Evolutionary conservation across 2,888 invertebrate genomes (phyloP).

Genomic region (Crioceris asparagi): DNA sequence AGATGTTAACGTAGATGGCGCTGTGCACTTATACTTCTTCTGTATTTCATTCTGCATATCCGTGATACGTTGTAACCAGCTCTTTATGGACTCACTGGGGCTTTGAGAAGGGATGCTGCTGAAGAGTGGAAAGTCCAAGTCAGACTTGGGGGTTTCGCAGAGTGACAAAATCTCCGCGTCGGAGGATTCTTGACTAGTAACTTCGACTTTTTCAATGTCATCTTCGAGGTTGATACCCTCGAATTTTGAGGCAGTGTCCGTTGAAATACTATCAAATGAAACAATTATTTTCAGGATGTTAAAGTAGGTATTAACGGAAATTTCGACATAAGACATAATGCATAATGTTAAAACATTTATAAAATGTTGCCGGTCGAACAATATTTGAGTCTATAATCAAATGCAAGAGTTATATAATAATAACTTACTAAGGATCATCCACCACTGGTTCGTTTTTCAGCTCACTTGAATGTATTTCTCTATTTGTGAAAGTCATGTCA

Average conservation of each 20-base stretch:
- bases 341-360: too few relatives aligned
- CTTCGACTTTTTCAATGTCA: constrained; percentile 34
- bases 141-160: constrained; percentile 9
- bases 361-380: too few relatives aligned
- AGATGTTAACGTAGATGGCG: too few relatives aligned
- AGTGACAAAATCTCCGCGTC: constrained; percentile 23
- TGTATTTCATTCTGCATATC: constrained; percentile 54
- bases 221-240: constrained; percentile 32
- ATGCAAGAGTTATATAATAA: background rate
- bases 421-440: constrained; percentile 19
- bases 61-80: constrained; percentile 66
- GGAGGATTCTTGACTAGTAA: constrained; percentile 31
- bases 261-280: background rate
- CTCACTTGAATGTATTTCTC: constrained; percentile 21
- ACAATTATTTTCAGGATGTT: too few relatives aligned
- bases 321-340: too few relatives aligned
- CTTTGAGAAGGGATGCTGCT: constrained; percentile 33
- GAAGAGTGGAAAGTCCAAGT: constrained; percentile 15
- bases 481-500: constrained; percentile 28
- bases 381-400: background rate
- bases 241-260: constrained; percentile 12
- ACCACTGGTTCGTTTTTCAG: constrained; percentile 15
- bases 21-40: constrained; percentile 34
- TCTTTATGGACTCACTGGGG: constrained; percentile 57
- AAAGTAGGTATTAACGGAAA: too few relatives aligned